Evolutionary conservation across 1,140 invertebrate genomes (phyloP).

Genomic region (Platorchestia sp.): DNA sequence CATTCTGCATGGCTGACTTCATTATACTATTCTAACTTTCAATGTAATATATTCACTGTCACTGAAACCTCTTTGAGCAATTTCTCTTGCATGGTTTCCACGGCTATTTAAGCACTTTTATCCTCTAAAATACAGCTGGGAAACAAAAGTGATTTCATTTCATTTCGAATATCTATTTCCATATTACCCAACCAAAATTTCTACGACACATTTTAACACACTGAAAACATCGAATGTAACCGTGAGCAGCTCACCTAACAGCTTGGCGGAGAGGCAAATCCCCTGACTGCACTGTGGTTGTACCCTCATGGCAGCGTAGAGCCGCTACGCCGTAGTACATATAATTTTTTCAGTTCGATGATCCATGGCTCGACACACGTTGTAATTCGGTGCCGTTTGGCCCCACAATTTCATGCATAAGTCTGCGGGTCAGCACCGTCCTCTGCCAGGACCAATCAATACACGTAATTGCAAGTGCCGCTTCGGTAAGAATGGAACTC

Average conservation of each 20-base stretch:
- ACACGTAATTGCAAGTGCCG: slow-evolving; percentile 20
- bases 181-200: neutral
- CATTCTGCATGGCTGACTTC: no score
- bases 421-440: neutral
- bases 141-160: no score
- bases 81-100: neutral
- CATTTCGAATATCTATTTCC: neutral
- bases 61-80: no score
- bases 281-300: neutral
- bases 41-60: no score
- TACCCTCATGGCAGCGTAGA: neutral
- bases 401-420: slow-evolving; percentile 34
- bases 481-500: slow-evolving; percentile 45
- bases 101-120: neutral
- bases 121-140: neutral
- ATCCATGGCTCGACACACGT: neutral
- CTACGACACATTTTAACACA: neutral
- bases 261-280: neutral
- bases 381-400: neutral
- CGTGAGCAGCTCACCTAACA: neutral
- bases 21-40: no score
- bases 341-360: slow-evolving; percentile 10
- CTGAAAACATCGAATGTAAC: neutral
- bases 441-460: slow-evolving; percentile 35
- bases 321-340: neutral